A percentile compares a stretch with the other conserved stretches of the same genome.
These are phyloP conservation scores for Leptopilina drosophilae DNA, from an alignment of 2,888 invertebrate genomes.

Conservation along the genomic window DNA sequence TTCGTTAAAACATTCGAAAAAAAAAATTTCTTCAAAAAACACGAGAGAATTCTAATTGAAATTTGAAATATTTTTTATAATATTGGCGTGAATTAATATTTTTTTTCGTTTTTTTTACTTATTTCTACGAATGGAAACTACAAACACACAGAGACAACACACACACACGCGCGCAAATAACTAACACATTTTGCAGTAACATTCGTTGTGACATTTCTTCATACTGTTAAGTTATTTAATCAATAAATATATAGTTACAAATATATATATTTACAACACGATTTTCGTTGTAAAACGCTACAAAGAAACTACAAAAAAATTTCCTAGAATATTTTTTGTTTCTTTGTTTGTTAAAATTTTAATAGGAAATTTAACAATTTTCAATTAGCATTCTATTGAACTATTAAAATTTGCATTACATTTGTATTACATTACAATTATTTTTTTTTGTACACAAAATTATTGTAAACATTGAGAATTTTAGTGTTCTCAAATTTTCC, in stretches of 20 bases:
- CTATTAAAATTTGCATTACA: not conserved
- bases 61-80: constrained; percentile 6
- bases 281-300: constrained; percentile 29
- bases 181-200: constrained; percentile 10
- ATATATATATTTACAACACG: constrained; percentile 32
- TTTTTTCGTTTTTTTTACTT: not conserved
- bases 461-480: not conserved
- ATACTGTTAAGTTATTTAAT: constrained; percentile 20
- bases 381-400: not conserved
- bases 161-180: not conserved
- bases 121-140: constrained; percentile 22
- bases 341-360: not conserved
- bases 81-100: not conserved
- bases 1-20: too few relatives aligned
- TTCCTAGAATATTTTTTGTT: not conserved
- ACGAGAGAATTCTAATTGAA: not conserved
- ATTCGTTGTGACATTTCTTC: constrained; percentile 23
- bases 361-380: not conserved
- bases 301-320: constrained; percentile 5
- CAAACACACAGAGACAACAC: constrained; percentile 8
- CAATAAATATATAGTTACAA: constrained; percentile 34
- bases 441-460: not conserved
- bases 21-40: too few relatives aligned
- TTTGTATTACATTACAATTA: not conserved
- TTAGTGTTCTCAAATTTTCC: too few relatives aligned